Evolutionary conservation across 1,140 invertebrate species (phyloP).

Genomic region (Solenopsis invicta): DNA sequence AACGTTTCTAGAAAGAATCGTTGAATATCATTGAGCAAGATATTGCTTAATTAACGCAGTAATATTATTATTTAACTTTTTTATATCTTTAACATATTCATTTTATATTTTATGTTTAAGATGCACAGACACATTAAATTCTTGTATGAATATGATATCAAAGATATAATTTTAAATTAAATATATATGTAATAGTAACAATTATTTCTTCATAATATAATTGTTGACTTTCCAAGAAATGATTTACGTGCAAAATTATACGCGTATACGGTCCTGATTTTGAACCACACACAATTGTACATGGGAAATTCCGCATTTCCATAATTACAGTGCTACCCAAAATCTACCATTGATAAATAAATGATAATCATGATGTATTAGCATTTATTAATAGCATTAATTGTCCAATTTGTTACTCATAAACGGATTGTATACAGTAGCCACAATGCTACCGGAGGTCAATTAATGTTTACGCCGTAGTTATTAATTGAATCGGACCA

Average conservation of each 20-base stretch:
- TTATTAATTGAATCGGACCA: neutral
- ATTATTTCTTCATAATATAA: conserved; percentile 1
- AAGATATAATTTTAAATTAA: too few relatives aligned
- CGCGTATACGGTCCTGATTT: neutral
- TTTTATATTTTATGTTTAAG: neutral
- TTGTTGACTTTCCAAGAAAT: neutral
- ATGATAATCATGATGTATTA: neutral
- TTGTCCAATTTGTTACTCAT: neutral
- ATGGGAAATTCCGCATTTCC: neutral
- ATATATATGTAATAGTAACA: neutral
- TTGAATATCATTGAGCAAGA: conserved; percentile 1
- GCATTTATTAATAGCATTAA: conserved; percentile 16
- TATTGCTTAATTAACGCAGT: neutral
- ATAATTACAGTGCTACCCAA: neutral
- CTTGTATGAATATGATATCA: too few relatives aligned
- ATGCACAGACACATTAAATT: too few relatives aligned
- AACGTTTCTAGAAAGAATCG: neutral
- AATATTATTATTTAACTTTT: conserved; percentile 9
- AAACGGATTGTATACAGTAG: neutral
- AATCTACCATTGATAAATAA: conserved; percentile 13
- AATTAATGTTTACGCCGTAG: conserved; percentile 9
- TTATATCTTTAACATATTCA: neutral
- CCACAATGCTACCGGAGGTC: neutral
- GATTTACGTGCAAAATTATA: neutral
- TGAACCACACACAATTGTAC: neutral